Conservation (phyloP, 2,113 vertebrate species). For the Bubo scandiacus region DNA sequence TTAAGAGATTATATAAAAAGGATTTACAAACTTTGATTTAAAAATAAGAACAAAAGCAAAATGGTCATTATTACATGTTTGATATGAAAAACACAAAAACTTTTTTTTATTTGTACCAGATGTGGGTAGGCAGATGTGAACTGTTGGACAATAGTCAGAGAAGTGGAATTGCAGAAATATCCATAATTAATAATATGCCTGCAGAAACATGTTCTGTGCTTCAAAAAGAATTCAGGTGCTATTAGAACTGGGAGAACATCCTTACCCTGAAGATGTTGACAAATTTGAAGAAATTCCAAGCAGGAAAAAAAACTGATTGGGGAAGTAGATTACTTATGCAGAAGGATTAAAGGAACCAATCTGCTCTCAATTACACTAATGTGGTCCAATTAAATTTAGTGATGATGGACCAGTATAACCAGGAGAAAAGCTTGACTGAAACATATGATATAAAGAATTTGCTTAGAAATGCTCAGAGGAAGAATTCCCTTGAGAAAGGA, state of each 20-base stretch:
- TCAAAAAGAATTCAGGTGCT: conserved; percentile 60
- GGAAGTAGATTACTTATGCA: not conserved
- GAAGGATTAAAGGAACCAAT: conserved; percentile 26
- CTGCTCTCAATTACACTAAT: conserved; percentile 1
- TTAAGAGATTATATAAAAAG: conserved; percentile 46
- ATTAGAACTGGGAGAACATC: conserved; percentile 9
- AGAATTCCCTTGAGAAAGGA: not conserved
- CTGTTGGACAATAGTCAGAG: conserved; percentile 10
- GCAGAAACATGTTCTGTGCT: conserved; percentile 19
- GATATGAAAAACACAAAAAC: conserved; percentile 16
- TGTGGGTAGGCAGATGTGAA: conserved; percentile 36
- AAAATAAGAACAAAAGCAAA: conserved; percentile 61
- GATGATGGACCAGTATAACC: not conserved
- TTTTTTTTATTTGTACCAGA: conserved; percentile 66
- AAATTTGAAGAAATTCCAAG: conserved; percentile 55
- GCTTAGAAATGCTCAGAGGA: not conserved
- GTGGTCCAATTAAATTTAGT: not conserved
- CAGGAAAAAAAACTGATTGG: not conserved
- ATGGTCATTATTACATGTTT: conserved; percentile 18
- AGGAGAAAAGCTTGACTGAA: not conserved
- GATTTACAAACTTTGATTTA: conserved; percentile 53
- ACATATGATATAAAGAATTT: not conserved
- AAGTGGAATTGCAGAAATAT: conserved; percentile 31
- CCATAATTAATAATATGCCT: conserved; percentile 50
- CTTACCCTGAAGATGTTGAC: conserved; percentile 50